Evolutionary conservation across 2,113 vertebrate genomes (phyloP).

Genomic region (Apistogramma diplotaenia): DNA sequence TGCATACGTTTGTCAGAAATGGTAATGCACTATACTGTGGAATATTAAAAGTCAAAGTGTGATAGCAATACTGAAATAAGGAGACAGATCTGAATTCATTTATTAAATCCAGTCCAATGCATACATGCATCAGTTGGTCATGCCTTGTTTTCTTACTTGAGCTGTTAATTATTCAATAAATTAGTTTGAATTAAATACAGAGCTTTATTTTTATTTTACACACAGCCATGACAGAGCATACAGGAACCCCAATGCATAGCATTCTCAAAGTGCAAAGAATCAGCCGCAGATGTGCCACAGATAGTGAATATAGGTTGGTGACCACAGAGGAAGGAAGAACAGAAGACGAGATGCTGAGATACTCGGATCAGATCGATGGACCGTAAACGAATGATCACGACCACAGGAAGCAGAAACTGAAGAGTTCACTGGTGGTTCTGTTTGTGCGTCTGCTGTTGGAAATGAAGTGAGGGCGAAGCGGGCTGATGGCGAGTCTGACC

Average conservation of each 20-base stretch:
- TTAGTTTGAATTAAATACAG: constrained; percentile 68
- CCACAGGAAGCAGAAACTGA: constrained; percentile 6
- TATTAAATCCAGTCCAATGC: constrained; percentile 75
- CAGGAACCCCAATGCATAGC: constrained; percentile 64
- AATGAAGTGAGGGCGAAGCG: not conserved
- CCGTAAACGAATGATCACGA: constrained; percentile 19
- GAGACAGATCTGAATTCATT: constrained; percentile 46
- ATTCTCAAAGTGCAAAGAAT: constrained; percentile 68
- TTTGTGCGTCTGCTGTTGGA: not conserved
- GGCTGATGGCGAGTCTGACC: constrained; percentile 4
- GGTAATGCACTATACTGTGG: not conserved
- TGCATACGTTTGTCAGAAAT: not conserved
- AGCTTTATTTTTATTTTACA: constrained; percentile 57
- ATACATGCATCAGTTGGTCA: constrained; percentile 66
- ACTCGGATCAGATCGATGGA: constrained; percentile 43
- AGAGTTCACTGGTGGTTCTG: not conserved
- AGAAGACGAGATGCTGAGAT: constrained; percentile 23
- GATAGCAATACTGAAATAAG: constrained; percentile 24
- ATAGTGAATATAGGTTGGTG: constrained; percentile 43
- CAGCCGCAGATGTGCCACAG: constrained; percentile 52
- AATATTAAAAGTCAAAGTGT: not conserved
- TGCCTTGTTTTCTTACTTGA: constrained; percentile 60
- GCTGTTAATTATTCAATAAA: constrained; percentile 66
- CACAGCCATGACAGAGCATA: constrained; percentile 59
- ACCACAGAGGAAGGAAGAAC: constrained; percentile 35